These are phyloP conservation scores for Emydoidea blandingii DNA, from an alignment of 2,797 vertebrate species.

Conservation along the genomic window DNA sequence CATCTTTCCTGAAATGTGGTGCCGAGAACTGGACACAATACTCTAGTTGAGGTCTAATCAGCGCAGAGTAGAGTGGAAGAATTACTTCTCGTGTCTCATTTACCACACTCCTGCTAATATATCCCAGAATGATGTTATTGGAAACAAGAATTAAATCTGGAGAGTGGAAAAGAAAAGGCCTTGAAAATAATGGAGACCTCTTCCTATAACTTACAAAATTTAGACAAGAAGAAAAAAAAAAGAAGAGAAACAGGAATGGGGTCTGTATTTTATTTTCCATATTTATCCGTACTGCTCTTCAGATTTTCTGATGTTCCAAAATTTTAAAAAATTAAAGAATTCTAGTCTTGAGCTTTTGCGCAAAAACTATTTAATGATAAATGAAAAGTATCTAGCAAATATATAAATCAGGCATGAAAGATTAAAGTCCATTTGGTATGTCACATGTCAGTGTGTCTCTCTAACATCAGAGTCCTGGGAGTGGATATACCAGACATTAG, in stretches of 20 bases:
- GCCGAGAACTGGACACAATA: no score
- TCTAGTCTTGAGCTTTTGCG: not conserved
- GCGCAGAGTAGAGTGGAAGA: no score
- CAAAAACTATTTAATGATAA: not conserved
- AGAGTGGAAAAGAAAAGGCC: not conserved
- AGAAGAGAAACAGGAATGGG: not conserved
- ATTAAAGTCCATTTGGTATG: not conserved
- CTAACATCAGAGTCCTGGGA: not conserved
- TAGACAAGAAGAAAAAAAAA: not conserved
- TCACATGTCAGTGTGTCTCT: not conserved
- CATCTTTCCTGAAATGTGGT: no score
- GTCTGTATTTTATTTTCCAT: not conserved
- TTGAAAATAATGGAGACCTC: not conserved
- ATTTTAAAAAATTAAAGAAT: no score
- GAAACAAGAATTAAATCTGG: not conserved
- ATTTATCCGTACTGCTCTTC: not conserved
- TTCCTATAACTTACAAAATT: not conserved
- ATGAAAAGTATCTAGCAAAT: not conserved
- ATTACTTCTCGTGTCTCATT: no score
- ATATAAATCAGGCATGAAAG: not conserved
- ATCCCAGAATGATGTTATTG: no score
- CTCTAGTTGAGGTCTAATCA: no score
- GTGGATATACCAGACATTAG: not conserved
- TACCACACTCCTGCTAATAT: no score
- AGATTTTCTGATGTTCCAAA: no score